Conservation (phyloP, 2,888 invertebrate species). For the Hirtodrosophila confusa region DNA sequence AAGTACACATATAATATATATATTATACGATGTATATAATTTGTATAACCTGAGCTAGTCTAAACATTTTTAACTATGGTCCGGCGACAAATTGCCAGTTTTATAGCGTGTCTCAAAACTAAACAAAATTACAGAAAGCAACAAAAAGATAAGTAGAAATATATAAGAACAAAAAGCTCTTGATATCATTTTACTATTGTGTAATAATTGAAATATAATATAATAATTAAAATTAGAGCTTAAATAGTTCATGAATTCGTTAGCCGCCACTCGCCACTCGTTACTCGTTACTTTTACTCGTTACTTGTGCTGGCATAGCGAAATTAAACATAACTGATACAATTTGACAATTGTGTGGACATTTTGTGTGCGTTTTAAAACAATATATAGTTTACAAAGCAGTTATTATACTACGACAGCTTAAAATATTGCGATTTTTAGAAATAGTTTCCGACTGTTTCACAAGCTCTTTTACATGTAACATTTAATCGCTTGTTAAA, state of each 20-base stretch:
- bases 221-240: constrained; percentile 16
- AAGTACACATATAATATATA: constrained; percentile 3
- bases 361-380: too few species aligned
- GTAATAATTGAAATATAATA: constrained; percentile 34
- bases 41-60: constrained; percentile 80
- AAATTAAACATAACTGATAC: constrained; percentile 9
- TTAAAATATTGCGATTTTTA: too few species aligned
- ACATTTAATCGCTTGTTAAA: too few species aligned
- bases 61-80: constrained; percentile 78
- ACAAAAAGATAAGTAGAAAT: background rate
- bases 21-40: constrained; percentile 7
- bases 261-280: constrained; percentile 1
- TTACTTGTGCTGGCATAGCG: constrained; percentile 34
- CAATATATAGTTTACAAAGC: too few species aligned
- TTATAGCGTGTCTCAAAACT: constrained; percentile 14
- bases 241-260: constrained; percentile 17
- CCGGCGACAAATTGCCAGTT: constrained; percentile 56
- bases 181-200: constrained; percentile 53
- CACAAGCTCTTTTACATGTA: too few species aligned
- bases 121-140: constrained; percentile 15
- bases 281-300: constrained; percentile 20
- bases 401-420: too few species aligned
- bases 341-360: background rate
- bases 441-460: too few species aligned
- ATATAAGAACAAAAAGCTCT: constrained; percentile 4